These are phyloP conservation scores for Ariolimax columbianus DNA, from an alignment of 2,888 invertebrate genomes.

Conservation along the genomic window DNA sequence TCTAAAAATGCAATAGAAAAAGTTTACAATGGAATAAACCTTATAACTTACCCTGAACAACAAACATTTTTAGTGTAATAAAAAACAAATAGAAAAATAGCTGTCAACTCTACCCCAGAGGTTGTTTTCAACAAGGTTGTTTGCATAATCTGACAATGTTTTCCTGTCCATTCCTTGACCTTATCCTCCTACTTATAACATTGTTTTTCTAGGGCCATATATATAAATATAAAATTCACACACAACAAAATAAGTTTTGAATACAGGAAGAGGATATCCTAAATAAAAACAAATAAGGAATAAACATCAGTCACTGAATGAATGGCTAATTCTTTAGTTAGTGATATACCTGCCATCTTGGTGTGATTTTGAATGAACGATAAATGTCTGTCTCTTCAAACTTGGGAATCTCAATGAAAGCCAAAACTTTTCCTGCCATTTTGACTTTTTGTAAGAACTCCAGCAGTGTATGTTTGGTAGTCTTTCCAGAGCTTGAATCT, in stretches of 20 bases:
- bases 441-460: slow-evolving; percentile 74
- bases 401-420: slow-evolving; percentile 83
- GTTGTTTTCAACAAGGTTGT: too few relatives aligned
- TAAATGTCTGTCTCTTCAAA: slow-evolving; percentile 79
- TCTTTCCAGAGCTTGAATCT: slow-evolving; percentile 42
- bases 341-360: slow-evolving; percentile 64
- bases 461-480: slow-evolving; percentile 43
- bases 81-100: too few relatives aligned
- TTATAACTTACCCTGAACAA: too few relatives aligned
- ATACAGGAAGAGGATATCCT: neutral
- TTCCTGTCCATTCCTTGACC: too few relatives aligned
- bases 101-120: too few relatives aligned
- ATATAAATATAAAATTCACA: neutral
- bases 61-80: too few relatives aligned
- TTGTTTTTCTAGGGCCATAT: too few relatives aligned
- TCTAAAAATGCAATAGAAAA: slow-evolving; percentile 79
- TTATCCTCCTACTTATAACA: too few relatives aligned
- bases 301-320: neutral
- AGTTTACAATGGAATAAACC: too few relatives aligned
- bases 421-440: slow-evolving; percentile 84
- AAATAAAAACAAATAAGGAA: too few relatives aligned
- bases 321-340: neutral
- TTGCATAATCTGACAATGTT: too few relatives aligned
- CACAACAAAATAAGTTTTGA: neutral
- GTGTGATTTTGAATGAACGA: slow-evolving; percentile 85